Evolutionary conservation across 2,797 vertebrate species (phyloP).

Genomic region (Sebastes hopkinsi): DNA sequence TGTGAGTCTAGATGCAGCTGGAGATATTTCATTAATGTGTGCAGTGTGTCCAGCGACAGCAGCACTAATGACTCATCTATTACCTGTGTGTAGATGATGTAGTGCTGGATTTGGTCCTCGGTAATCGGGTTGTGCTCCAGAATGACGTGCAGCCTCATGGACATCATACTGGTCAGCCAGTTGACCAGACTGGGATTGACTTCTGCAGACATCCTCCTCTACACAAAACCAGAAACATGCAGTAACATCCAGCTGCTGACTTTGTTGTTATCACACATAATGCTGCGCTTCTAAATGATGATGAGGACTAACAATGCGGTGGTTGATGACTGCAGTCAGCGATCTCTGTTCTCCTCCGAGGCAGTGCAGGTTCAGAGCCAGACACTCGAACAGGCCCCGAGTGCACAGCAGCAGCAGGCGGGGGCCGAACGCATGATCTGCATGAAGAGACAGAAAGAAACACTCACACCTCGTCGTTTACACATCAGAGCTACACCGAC

Average conservation of each 20-base stretch:
- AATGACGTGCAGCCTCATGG: constrained; percentile 87
- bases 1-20: background rate
- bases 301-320: constrained; percentile 84
- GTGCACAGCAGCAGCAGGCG: constrained; percentile 88
- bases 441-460: background rate
- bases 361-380: constrained; percentile 90
- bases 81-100: constrained; percentile 76
- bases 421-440: constrained; percentile 86
- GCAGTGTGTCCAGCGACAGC: background rate
- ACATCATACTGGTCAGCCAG: constrained; percentile 91
- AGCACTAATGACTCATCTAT: background rate
- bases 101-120: constrained; percentile 85
- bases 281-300: background rate
- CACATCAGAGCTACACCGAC: background rate
- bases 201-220: constrained; percentile 88
- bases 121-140: constrained; percentile 89
- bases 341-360: constrained; percentile 86
- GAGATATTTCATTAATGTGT: background rate
- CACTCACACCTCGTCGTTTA: background rate
- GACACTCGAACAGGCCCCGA: constrained; percentile 89
- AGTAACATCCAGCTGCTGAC: background rate
- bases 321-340: constrained; percentile 87
- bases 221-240: constrained; percentile 7
- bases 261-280: background rate
- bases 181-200: constrained; percentile 89